Base-by-base conservation (phyloP, 2,888 invertebrate genomes). In the Uropetala carovei region DNA sequence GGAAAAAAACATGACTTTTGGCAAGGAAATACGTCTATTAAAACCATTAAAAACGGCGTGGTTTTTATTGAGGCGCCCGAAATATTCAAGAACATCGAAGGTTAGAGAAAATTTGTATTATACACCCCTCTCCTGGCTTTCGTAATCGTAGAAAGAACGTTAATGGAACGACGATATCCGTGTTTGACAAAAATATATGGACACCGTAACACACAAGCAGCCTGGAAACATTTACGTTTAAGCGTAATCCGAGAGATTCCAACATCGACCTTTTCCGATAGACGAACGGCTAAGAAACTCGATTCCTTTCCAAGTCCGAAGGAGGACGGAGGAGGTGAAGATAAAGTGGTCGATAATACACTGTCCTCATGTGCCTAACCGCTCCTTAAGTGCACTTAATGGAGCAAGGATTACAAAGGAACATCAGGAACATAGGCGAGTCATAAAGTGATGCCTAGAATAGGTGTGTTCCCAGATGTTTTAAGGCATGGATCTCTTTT, bases 351-450 rank as follows among this genome's bases (percentile, higher is more conserved):
- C 43, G 89, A 89, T 89, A 89, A 43, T 68, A n/a, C 68, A 60
- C 43, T 89, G 89, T 89, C 89, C 89, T 89, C 89, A 14, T 86
- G 30, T 60, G 60, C 86, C 86, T 89, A 43, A 89, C 64, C 89
- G 64, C 89, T 64, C 68, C 68, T 89, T 89, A 68, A 89, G 89
- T 89, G 89, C 89, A 89, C 89, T 89, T 89, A 89, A 89, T 89
- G 89, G 64, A 89, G 27, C 89, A 89, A 27, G 86, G 59, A 86
- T 86, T 86, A 86, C 86, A 64, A 89, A 68, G 68, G 64, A 89
- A 89, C 89, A 68, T 89, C 89, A 64, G 60, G 89, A 64, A 64
- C 64, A 43, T 30, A 89, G 89, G 60, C 43, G 89, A 89, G 89
- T 68, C 89, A 68, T 89, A 68, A 89, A 89, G 43, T 30, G 64